Percentiles rank a stretch among this genome's conserved stretches.
These are phyloP conservation scores for Menidia menidia DNA, from an alignment of 2,797 vertebrate species.

Conservation along the genomic window DNA sequence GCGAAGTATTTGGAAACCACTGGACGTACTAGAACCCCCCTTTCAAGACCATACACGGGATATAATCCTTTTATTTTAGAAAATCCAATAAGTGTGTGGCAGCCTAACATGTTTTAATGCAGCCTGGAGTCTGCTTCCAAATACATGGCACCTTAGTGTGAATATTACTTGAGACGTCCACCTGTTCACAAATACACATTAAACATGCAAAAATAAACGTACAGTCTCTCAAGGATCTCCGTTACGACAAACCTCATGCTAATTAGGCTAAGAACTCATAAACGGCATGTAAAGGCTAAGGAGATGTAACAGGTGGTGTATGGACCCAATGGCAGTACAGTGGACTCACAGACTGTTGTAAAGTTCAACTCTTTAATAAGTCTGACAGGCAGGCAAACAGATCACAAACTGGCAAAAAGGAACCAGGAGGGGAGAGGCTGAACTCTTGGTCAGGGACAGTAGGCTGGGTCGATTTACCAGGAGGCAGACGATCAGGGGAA, in stretches of 20 bases:
- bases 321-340: too few relatives aligned
- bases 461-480: too few relatives aligned
- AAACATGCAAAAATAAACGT: constrained; percentile 12
- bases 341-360: too few relatives aligned
- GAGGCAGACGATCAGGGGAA: too few relatives aligned
- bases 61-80: constrained; percentile 70
- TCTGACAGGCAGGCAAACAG: too few relatives aligned
- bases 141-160: constrained; percentile 59
- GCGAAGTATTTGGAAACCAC: constrained; percentile 61
- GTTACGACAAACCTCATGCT: constrained; percentile 39
- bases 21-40: constrained; percentile 28
- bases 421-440: too few relatives aligned
- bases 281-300: constrained; percentile 48
- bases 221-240: constrained; percentile 22
- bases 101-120: constrained; percentile 76
- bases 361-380: too few relatives aligned
- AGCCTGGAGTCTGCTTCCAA: constrained; percentile 71
- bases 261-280: constrained; percentile 52
- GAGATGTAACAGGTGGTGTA: too few relatives aligned
- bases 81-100: constrained; percentile 77
- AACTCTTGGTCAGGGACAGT: too few relatives aligned
- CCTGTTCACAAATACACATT: constrained; percentile 33
- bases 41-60: constrained; percentile 34
- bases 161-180: constrained; percentile 68
- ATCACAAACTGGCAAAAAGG: too few relatives aligned